These are phyloP conservation scores for Latheticus oryzae DNA, from an alignment of 2,888 invertebrate species.

Conservation along the genomic window DNA sequence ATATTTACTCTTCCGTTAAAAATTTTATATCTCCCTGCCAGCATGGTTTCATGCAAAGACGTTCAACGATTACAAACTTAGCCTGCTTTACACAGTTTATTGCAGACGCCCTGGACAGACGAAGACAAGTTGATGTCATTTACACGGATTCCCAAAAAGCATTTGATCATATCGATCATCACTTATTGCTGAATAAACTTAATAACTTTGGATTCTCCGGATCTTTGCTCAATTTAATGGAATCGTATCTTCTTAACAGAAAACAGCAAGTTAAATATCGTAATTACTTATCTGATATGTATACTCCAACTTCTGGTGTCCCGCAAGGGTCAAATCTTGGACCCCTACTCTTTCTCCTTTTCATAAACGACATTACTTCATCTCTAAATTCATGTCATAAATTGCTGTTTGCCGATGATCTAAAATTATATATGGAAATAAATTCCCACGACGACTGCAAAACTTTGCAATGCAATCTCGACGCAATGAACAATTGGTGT, in stretches of 20 bases:
- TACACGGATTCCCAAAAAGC: slow-evolving; percentile 6
- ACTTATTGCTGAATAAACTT: not conserved
- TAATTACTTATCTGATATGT: not conserved
- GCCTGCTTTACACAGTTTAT: no score
- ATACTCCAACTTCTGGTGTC: not conserved
- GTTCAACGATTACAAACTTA: no score
- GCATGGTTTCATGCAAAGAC: no score
- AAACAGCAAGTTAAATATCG: not conserved
- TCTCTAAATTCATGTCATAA: not conserved
- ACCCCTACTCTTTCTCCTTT: not conserved
- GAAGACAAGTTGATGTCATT: slow-evolving; percentile 1
- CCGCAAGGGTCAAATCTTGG: no score
- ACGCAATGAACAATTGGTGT: not conserved
- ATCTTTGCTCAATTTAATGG: not conserved
- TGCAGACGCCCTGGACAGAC: not conserved
- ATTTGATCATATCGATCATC: slow-evolving; percentile 1
- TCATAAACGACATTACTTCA: not conserved
- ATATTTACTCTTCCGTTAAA: no score
- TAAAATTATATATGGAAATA: not conserved
- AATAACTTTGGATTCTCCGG: not conserved
- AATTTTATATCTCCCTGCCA: no score
- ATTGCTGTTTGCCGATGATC: not conserved
- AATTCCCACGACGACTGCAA: not conserved
- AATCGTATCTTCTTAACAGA: not conserved
- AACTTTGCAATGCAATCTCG: not conserved